A percentile compares a stretch with the other conserved stretches of the same genome.
phyloP scores from a whole-genome alignment of 1,140 invertebrate species.

The Drosophila subobscura region DNA sequence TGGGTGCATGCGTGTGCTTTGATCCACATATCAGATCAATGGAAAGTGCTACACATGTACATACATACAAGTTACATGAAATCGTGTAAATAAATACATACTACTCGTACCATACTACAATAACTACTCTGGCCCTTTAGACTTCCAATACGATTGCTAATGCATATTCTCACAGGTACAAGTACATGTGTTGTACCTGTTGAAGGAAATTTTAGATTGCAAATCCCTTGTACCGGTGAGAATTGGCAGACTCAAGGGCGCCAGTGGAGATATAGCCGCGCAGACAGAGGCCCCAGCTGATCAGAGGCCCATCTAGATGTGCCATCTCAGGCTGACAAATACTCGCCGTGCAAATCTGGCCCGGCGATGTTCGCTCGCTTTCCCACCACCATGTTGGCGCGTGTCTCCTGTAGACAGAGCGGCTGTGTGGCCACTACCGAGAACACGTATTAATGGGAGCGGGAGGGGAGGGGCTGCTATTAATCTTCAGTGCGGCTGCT shows the following conservation, averaged over 20 bases:
- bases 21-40: conserved; percentile 44
- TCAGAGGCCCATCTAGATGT: conserved; percentile 78
- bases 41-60: conserved; percentile 8
- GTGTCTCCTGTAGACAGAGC: conserved; percentile 84
- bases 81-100: too few species aligned
- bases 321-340: conserved; percentile 79
- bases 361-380: conserved; percentile 84
- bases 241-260: conserved; percentile 81
- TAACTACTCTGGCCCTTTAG: too few species aligned
- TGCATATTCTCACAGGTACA: too few species aligned
- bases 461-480: conserved; percentile 8
- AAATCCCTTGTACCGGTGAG: conserved; percentile 85
- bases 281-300: conserved; percentile 81
- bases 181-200: background rate
- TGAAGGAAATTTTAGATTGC: too few species aligned
- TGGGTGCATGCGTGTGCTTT: conserved; percentile 32
- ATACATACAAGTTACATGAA: background rate
- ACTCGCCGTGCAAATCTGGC: conserved; percentile 79
- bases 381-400: conserved; percentile 84
- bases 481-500: conserved; percentile 26
- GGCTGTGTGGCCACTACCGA: conserved; percentile 85
- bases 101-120: too few species aligned
- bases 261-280: conserved; percentile 80
- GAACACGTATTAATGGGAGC: conserved; percentile 1
- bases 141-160: too few species aligned